A percentile compares a stretch with the other conserved stretches of the same genome.
phyloP scores from a whole-genome alignment of 2,113 vertebrate species.

The Oreochromis aureus region DNA sequence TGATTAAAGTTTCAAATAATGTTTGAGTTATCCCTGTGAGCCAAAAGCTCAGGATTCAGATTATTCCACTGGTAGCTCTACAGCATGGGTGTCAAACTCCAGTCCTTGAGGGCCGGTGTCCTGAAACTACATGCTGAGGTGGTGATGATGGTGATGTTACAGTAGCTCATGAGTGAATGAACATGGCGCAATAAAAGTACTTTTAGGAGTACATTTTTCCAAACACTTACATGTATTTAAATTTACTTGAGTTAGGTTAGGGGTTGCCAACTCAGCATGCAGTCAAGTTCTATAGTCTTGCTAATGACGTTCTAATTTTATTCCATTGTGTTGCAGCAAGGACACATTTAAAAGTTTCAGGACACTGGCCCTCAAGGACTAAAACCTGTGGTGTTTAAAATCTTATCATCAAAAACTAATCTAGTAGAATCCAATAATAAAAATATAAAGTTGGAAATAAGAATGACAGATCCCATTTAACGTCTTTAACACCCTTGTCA shows the following conservation, averaged over 20 bases:
- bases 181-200: not conserved
- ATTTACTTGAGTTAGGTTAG: not conserved
- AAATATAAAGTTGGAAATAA: not conserved
- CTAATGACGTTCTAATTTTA: rapidly evolving
- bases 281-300: not conserved
- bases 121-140: not conserved
- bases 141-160: not conserved
- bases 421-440: not conserved
- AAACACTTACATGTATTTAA: not conserved
- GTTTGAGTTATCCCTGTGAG: not conserved
- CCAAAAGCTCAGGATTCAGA: not conserved
- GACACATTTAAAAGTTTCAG: not conserved
- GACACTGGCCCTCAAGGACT: not conserved
- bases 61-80: not conserved
- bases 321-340: rapidly evolving
- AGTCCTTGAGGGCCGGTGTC: not conserved
- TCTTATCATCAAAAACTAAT: not conserved
- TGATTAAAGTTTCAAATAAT: not conserved
- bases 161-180: not conserved
- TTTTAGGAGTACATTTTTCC: not conserved
- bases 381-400: not conserved
- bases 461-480: not conserved
- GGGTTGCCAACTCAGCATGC: not conserved
- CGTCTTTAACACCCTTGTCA: not conserved
- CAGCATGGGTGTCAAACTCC: not conserved